Evolutionary conservation across 2,888 invertebrate genomes (phyloP), one percentile per base, ranked within the genome.

Genomic region (Eupithecia vulgata): DNA sequence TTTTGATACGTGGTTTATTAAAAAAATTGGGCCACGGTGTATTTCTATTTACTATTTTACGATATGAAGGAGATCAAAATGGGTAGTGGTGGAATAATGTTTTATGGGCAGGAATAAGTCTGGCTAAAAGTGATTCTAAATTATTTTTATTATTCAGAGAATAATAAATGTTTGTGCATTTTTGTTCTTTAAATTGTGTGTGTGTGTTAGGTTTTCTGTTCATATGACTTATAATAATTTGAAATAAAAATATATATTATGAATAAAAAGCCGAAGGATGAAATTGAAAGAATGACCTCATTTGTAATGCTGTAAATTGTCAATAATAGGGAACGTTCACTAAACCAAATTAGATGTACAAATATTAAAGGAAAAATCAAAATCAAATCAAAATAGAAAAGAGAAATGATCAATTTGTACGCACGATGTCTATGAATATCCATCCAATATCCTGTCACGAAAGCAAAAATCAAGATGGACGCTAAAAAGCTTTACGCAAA

Each of bases 401-500:
- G 57, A 35, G 17, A 62, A 61, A 61, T 59, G 5, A 61, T 34
- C 35, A 64, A 64, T 64, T 64, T 64, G 12, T 37, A 64, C 21
- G 35, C 17, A 10, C n/a, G n/a, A 42, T 13, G 21, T 65, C 40
- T 12, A 40, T 40, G 7, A 70, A 70, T n/a, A 52, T 57, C 35
- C 70, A 21, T 34, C 71, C 73, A 74, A 77, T 75, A 75, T 78
- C 61, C 73, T 81, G 81, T 80, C 81, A 83, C 75, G 74, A 71
- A 80, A 80, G 78, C 78, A 78, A 81, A 82, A 79, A 77, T 80
- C 78, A 80, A 70, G 83, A 80, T 73, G 76, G 78, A 83, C 81
- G 82, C 83, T 83, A 81, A 85, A 85, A 83, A 78, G 79, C 81
- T 84, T 65, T 84, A 83, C 81, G 77, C 76, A 85, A 84, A 85